Evolutionary conservation across 2,113 vertebrate species (phyloP).

Genomic region (Halcyon senegalensis): DNA sequence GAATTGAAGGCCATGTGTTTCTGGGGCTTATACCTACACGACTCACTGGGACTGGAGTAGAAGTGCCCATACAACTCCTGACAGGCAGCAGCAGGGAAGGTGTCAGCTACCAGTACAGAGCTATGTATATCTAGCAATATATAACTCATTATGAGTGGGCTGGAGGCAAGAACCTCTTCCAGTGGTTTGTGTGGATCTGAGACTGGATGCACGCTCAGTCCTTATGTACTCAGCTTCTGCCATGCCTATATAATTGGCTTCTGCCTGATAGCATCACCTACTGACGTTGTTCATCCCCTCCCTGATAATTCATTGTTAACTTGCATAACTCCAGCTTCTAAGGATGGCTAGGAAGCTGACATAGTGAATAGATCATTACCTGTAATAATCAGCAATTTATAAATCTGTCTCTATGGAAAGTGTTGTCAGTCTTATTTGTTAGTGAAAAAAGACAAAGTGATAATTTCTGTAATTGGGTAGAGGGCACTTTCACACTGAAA

Average conservation of each 20-base stretch:
- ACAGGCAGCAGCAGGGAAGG: neutral
- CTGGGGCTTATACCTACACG: neutral
- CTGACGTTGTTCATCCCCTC: neutral
- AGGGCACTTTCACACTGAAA: neutral
- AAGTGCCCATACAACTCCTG: neutral
- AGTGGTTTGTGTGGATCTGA: neutral
- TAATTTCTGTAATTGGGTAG: slow-evolving; percentile 6
- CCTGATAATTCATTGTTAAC: slow-evolving; percentile 15
- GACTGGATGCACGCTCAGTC: rapidly evolving
- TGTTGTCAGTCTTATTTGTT: slow-evolving; percentile 25
- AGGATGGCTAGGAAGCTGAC: neutral
- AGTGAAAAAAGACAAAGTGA: neutral
- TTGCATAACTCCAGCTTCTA: slow-evolving; percentile 5
- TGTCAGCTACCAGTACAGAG: neutral
- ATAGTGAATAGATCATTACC: slow-evolving; percentile 51
- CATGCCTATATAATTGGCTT: neutral
- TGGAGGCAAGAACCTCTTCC: neutral
- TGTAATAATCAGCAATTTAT: slow-evolving; percentile 59
- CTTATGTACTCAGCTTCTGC: neutral
- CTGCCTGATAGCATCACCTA: neutral
- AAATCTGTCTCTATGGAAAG: slow-evolving; percentile 26
- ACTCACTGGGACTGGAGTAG: neutral
- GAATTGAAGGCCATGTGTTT: neutral
- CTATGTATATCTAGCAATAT: neutral
- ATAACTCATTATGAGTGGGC: neutral